Percentiles rank a stretch among this genome's conserved stretches.
These are phyloP conservation scores for Aleiodes sp. DNA, from an alignment of 1,140 invertebrate genomes.

Conservation along the genomic window DNA sequence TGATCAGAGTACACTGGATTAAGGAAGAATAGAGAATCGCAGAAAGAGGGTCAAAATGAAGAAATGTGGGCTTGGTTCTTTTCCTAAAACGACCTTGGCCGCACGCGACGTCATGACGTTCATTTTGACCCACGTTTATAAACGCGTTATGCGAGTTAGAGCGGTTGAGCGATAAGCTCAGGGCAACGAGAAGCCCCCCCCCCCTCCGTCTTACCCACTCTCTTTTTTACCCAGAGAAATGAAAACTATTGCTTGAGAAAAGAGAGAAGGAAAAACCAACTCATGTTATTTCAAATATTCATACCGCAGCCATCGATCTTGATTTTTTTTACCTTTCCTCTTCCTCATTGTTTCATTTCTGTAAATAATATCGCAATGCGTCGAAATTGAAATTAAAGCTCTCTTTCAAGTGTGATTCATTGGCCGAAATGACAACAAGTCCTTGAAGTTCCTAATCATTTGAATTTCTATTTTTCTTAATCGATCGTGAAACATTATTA, in stretches of 20 bases:
- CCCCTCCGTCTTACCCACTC: background rate
- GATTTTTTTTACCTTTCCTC: too few species aligned
- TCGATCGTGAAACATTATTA: too few species aligned
- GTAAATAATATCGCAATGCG: background rate
- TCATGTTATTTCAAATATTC: too few species aligned
- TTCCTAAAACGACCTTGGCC: conserved; percentile 54
- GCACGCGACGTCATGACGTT: conserved; percentile 50
- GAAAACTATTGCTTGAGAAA: conserved; percentile 8
- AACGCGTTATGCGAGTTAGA: conserved; percentile 6
- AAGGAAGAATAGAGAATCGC: background rate
- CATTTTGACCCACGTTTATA: conserved; percentile 24
- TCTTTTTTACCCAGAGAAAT: background rate
- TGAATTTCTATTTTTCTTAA: too few species aligned
- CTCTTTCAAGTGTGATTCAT: background rate
- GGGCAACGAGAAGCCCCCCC: background rate
- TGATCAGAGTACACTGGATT: background rate
- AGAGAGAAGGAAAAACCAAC: too few species aligned
- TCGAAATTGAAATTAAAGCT: background rate
- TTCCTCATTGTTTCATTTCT: background rate
- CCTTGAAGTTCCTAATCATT: too few species aligned
- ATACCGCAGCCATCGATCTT: too few species aligned
- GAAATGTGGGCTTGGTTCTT: conserved; percentile 30
- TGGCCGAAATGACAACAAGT: background rate
- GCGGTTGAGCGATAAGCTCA: background rate
- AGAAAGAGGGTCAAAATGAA: conserved; percentile 21